Conservation (phyloP, 2,797 vertebrate genomes). For the Pseudopleuronectes americanus region DNA sequence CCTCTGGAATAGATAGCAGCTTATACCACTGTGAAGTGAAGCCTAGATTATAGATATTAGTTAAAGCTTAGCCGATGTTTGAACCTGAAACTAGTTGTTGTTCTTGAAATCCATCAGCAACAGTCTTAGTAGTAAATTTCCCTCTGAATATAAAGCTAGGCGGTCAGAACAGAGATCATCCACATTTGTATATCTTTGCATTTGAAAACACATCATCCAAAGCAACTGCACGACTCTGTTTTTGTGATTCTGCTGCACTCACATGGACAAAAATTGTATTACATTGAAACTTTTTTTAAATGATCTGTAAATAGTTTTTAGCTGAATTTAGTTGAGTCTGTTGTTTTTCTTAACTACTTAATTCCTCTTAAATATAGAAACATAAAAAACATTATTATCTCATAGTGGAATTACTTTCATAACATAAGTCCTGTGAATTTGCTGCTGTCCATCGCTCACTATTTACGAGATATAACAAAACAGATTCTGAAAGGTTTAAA, state of each 20-base stretch:
- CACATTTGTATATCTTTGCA: not conserved
- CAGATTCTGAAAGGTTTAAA: not conserved
- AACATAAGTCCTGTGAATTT: not conserved
- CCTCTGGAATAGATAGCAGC: not conserved
- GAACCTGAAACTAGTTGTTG: not conserved
- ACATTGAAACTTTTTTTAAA: not conserved
- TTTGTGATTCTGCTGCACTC: slow-evolving; percentile 52
- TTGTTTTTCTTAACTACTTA: too few species aligned
- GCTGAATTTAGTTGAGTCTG: not conserved
- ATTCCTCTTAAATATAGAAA: too few species aligned
- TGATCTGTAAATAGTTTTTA: not conserved
- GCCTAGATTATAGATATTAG: not conserved
- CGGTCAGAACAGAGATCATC: not conserved
- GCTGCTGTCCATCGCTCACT: too few species aligned
- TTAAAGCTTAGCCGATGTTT: not conserved
- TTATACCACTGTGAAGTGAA: not conserved
- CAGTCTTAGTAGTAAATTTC: not conserved
- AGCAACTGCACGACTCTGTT: not conserved
- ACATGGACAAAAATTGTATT: slow-evolving; percentile 38
- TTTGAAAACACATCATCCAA: not conserved
- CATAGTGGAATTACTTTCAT: too few species aligned
- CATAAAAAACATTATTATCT: too few species aligned
- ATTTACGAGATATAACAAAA: not conserved
- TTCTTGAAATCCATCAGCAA: not conserved
- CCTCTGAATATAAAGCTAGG: too few species aligned